Evolutionary conservation across 2,797 vertebrate genomes (phyloP), one percentile per base, ranked within the genome.

Genomic region (Amniataba percoides): DNA sequence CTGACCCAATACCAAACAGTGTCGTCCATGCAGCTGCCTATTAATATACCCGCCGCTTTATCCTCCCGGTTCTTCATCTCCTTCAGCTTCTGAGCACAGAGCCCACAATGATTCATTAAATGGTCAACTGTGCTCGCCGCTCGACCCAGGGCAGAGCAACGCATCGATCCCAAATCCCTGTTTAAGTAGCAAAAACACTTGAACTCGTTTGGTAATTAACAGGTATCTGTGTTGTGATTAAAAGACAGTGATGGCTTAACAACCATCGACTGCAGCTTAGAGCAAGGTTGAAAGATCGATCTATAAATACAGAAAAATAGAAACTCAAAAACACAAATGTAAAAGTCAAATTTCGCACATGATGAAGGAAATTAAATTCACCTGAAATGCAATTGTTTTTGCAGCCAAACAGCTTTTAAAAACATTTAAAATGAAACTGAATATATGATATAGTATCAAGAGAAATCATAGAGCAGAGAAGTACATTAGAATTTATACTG

Each of bases 141-240:
- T 87, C 87, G 84, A 91, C 88, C 83, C 51, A 5, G 68, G 77
- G 87, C 89, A 84, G 79, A 67, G 85, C 86, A 89, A 85, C 16
- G 73, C 91, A 93, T 94, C 88, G 79, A 95, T 94, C 87, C 86
- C 74, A 94, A 94, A 95, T 94, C 94, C 94, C 89, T 90, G 85
- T 92, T 88, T 94, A 95, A 95, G 94, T 73, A 93, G 91, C 83
- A 90, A 95, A 95, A 94, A 94, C 89, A 95, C 92, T 94, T 92
- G 90, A 95, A 94, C 94, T 93, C 85, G 71, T 90, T 93, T 89
- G 93, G 95, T 94, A 95, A 96, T 95, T 95, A 96, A 94, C 94
- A 94, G 94, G 89, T 94, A 95, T 96, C 93, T 94, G 91, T 94
- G 94, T 95, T 95, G 93, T 93, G 92, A 95, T 95, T 95, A 95